A percentile compares a stretch with the other conserved stretches of the same genome.
Conservation (phyloP, 2,113 vertebrate species). For the Dendropsophus ebraccatus region DNA sequence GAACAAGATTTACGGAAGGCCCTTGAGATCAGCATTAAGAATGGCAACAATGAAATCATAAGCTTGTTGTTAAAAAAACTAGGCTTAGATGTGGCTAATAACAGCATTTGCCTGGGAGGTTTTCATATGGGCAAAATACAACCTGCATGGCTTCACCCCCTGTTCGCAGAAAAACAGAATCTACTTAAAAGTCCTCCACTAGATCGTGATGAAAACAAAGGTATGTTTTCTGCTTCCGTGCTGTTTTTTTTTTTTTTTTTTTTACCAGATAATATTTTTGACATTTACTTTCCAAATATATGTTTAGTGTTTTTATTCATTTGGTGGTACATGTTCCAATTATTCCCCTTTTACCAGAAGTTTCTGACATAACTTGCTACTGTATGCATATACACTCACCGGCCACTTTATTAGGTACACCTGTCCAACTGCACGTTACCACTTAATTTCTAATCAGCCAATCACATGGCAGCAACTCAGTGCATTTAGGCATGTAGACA, state of each 20-base stretch:
- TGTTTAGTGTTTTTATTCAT: too few species aligned
- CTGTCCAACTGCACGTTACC: too few species aligned
- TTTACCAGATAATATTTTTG: too few species aligned
- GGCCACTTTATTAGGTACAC: too few species aligned
- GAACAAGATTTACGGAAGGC: conserved; percentile 89
- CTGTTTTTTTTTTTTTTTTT: not conserved
- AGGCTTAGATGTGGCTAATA: conserved; percentile 86
- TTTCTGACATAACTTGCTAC: too few species aligned
- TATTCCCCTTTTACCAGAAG: too few species aligned
- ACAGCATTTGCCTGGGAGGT: conserved; percentile 89
- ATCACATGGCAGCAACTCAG: too few species aligned
- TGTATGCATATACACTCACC: too few species aligned
- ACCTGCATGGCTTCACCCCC: conserved; percentile 85
- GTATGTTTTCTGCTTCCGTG: not conserved
- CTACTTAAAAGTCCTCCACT: conserved; percentile 69
- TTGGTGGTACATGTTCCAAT: too few species aligned
- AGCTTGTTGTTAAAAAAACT: conserved; percentile 86
- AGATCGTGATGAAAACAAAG: conserved; percentile 44
- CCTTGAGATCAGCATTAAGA: conserved; percentile 80
- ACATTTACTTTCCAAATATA: too few species aligned
- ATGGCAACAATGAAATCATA: conserved; percentile 79
- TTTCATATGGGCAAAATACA: conserved; percentile 87
- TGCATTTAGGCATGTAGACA: too few species aligned
- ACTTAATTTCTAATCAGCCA: too few species aligned
- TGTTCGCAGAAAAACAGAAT: conserved; percentile 79